These are phyloP conservation scores for Marmota monax DNA, from an alignment of 2,113 vertebrate species.

Conservation along the genomic window DNA sequence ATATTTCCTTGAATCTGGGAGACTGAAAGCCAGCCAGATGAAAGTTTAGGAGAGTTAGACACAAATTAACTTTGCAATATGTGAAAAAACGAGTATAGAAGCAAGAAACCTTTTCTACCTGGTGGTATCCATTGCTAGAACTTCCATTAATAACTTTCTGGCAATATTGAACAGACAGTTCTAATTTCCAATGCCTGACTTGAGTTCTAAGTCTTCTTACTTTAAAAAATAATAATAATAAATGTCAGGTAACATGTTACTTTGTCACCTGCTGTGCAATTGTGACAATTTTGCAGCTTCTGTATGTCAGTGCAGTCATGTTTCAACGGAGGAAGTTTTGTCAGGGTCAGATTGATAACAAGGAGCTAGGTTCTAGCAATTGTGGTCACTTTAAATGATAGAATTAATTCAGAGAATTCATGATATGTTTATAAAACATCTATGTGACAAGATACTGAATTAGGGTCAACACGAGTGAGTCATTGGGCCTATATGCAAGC, in stretches of 20 bases:
- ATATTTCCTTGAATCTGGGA: constrained; percentile 22
- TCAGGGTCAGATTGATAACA: neutral
- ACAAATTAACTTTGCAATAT: constrained; percentile 36
- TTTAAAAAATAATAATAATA: constrained; percentile 44
- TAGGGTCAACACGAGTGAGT: neutral
- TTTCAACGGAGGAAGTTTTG: neutral
- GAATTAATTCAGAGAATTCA: neutral
- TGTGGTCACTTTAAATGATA: neutral
- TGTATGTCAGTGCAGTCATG: neutral
- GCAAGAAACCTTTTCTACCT: neutral
- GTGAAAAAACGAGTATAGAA: constrained; percentile 19
- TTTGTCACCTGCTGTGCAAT: constrained; percentile 32
- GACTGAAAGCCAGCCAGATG: constrained; percentile 50
- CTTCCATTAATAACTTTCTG: neutral
- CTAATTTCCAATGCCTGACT: neutral
- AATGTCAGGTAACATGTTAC: neutral
- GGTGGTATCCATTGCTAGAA: neutral
- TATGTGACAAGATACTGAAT: neutral
- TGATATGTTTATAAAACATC: neutral
- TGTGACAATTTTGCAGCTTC: neutral
- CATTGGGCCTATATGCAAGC: neutral
- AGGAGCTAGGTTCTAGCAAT: neutral
- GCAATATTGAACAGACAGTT: neutral
- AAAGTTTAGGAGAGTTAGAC: constrained; percentile 47
- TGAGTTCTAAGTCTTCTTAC: neutral